Base-by-base conservation (phyloP, 2,797 vertebrate genomes). In the Melopsittacus undulatus region DNA sequence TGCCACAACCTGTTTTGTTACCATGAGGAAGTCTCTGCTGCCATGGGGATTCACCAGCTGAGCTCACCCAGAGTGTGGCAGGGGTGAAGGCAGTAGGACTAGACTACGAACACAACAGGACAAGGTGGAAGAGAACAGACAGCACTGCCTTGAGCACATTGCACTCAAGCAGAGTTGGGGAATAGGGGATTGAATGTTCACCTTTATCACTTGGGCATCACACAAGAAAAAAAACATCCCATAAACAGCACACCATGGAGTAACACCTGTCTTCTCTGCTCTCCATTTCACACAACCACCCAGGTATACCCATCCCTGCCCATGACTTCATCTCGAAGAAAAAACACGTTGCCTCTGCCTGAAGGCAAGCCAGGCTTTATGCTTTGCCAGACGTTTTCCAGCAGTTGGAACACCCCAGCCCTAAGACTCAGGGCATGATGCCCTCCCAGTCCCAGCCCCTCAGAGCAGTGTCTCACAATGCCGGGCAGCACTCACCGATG, bases 191-290 rank as follows among this genome's bases (percentile, higher is more conserved):
- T 1, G 5, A n/a, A 19, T 5, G 0, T 26, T 38, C 56, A n/a
- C 27, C 67, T 77, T 54, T 11, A 29, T 10, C 49, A 16, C 20
- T 68, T 16, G 36, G 26, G 34, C 84, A 76, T 40, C 2, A 0
- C 61, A 23, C 27, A 42, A 57, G 27, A 34, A 27, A 42, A 1
- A 2, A 23, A 70, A 67, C 2, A 2, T 12, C 69, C 57, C 7
- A 0, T 2, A 6, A 18, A 7, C 27, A 57, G 48, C 66, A n/a
- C 24, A 4, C 5, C 9, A 8, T 3, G 2, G 21, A 14, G 13
- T 0, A 4, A 67, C 42, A 36, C 7, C 64, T 5, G 7, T 0
- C 24, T 1, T 19, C 57, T 54, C n/a, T 1, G 0, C 57, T 61
- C 38, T 48, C n/a, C 68, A 12, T 11, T 69, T 24, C 43, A 4